Base-by-base conservation (phyloP, 2,797 vertebrate species). In the Thalassophryne amazonica region DNA sequence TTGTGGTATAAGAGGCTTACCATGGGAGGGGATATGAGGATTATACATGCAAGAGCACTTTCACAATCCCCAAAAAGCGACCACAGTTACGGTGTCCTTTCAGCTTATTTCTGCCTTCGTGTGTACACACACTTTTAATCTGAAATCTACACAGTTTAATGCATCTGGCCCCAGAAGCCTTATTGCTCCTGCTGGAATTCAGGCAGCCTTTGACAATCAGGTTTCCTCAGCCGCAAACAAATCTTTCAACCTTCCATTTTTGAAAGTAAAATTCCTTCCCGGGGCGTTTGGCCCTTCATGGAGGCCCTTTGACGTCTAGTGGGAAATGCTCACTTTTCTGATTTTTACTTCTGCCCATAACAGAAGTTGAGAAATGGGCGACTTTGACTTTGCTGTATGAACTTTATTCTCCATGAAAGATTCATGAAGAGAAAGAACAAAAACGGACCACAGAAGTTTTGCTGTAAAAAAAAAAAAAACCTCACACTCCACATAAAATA, bases 371-470 rank as follows among this genome's bases (percentile, higher is more conserved):
- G 30, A 58, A 66, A 25, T 14, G 33, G 33, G 30, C 14, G 60
- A 65, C 27, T 67, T 70, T 70, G 61, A 69, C 60, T 71, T 71
- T 75, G 53, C 50, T 43, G 59, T 76, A 65, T 69, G 65, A 80
- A 69, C 54, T 53, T 51, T 56, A 37, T 58, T 60, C 48, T 22
- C 23, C 7, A 62, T 81, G 27, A 80, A 83, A 78, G 30, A 84
- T 83, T 78, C 58, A 82, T 78, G 57, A 78, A 27, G 46, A 46
- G 41, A 39, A 49, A 58, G 52, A 62, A 64, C 56, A 53, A 51
- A 71, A 56, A 60, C n/a, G n/a, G 38, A 67, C 4, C 28, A 31
- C 37, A 59, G 35, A 75, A 33, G 55, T 70, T 70, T 61, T 23
- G 34, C 35, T 42, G 31, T 35, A 38, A 53, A 59, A 34, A 34